These are phyloP conservation scores for Tauraco erythrolophus DNA, from an alignment of 2,113 vertebrate species.

Conservation along the genomic window DNA sequence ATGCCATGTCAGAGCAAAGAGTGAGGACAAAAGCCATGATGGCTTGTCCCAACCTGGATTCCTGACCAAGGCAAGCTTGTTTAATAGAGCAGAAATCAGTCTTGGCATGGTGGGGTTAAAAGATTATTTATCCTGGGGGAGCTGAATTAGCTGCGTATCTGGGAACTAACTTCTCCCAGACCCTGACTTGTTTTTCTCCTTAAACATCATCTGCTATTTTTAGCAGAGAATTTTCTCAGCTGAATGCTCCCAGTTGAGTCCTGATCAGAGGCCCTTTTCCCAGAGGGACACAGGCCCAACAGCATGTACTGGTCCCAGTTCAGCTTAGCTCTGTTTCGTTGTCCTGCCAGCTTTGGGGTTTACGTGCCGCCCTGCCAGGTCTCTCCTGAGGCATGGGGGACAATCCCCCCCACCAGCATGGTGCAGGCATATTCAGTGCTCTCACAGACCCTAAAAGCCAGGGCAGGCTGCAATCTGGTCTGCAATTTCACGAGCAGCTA, in stretches of 20 bases:
- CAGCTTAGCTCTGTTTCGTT: neutral
- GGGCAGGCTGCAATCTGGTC: neutral
- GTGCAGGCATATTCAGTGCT: neutral
- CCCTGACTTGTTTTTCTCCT: conserved; percentile 53
- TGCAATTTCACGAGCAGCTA: neutral
- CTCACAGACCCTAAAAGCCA: neutral
- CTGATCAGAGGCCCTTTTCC: conserved; percentile 45
- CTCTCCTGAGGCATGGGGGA: neutral
- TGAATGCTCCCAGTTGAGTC: neutral
- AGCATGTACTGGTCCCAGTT: neutral
- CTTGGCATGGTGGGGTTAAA: conserved; percentile 9
- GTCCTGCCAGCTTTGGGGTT: neutral
- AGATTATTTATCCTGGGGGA: neutral
- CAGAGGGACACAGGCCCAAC: neutral
- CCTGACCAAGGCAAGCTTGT: neutral
- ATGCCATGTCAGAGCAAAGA: neutral
- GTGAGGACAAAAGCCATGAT: neutral
- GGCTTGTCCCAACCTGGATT: neutral
- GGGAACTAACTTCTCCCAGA: conserved; percentile 55
- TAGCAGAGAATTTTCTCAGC: conserved; percentile 65
- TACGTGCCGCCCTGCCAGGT: neutral
- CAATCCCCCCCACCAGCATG: neutral
- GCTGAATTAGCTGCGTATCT: neutral
- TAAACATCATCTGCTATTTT: conserved; percentile 67
- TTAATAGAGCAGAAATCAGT: neutral